Evolutionary conservation across 2,888 invertebrate species (phyloP).

Genomic region (Apamea sordens): DNA sequence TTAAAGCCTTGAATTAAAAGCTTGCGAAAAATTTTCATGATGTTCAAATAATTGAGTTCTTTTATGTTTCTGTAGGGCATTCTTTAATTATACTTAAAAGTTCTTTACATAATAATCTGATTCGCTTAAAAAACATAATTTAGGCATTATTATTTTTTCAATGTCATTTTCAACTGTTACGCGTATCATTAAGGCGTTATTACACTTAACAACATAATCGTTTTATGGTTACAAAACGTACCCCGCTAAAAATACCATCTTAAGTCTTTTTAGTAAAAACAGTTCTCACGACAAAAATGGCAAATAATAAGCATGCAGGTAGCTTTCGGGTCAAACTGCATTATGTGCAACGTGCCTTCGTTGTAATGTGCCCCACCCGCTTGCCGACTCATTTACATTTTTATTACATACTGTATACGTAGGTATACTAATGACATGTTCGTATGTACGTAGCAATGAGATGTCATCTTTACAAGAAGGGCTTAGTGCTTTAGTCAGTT

Average conservation of each 20-base stretch:
- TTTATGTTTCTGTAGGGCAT: constrained; percentile 6
- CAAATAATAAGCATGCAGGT: constrained; percentile 62
- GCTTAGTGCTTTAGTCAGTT: background rate
- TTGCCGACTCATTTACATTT: constrained; percentile 75
- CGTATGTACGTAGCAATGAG: constrained; percentile 8
- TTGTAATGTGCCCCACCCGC: constrained; percentile 70
- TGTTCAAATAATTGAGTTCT: constrained; percentile 27
- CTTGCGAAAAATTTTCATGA: constrained; percentile 15
- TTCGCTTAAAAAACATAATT: background rate
- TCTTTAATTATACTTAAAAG: background rate
- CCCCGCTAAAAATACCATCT: constrained; percentile 32
- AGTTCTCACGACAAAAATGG: constrained; percentile 63
- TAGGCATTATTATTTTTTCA: background rate
- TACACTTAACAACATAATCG: constrained; percentile 25
- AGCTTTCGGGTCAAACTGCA: constrained; percentile 59
- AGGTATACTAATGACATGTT: constrained; percentile 22
- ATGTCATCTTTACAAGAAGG: constrained; percentile 34
- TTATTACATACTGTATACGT: constrained; percentile 71
- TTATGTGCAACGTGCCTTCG: constrained; percentile 68
- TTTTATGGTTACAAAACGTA: constrained; percentile 45
- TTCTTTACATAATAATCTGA: background rate
- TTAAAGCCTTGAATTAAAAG: constrained; percentile 44
- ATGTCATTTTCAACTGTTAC: background rate
- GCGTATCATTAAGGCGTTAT: constrained; percentile 33
- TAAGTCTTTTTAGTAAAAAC: constrained; percentile 39